A percentile compares a stretch with the other conserved stretches of the same genome.
Conservation (phyloP, 2,797 vertebrate genomes). For the Eospalax fontanierii region DNA sequence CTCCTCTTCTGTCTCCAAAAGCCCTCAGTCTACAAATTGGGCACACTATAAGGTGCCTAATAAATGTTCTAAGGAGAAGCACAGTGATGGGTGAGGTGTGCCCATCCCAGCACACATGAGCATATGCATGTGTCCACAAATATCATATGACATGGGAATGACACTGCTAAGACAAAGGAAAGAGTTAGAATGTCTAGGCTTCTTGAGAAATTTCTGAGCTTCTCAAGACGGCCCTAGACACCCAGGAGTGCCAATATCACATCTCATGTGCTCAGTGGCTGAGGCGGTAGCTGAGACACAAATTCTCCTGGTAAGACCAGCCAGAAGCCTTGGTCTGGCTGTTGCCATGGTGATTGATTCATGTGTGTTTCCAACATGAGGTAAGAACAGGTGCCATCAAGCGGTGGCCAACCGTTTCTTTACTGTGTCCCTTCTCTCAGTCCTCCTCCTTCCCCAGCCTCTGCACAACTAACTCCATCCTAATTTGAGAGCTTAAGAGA, state of each 20-base stretch:
- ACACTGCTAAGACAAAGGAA: slow-evolving; percentile 13
- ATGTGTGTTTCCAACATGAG: background rate
- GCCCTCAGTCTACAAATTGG: background rate
- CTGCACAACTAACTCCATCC: background rate
- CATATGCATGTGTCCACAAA: too few species aligned
- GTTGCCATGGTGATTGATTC: background rate
- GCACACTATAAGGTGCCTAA: background rate
- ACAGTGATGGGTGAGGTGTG: background rate
- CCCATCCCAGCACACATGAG: background rate
- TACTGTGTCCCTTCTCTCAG: background rate
- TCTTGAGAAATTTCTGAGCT: background rate
- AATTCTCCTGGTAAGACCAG: background rate
- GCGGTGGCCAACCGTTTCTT: background rate
- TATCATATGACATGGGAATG: background rate
- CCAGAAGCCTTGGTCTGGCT: background rate
- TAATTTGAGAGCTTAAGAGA: background rate
- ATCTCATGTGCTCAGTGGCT: background rate
- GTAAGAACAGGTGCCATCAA: background rate
- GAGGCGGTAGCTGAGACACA: background rate
- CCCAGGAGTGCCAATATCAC: background rate
- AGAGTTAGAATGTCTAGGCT: background rate
- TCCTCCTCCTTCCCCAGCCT: background rate
- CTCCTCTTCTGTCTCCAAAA: slow-evolving; percentile 45
- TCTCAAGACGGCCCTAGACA: background rate
- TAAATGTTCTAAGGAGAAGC: background rate